Evolutionary conservation across 2,888 invertebrate species (phyloP).

Genomic region (Eubasilissa splendida): DNA sequence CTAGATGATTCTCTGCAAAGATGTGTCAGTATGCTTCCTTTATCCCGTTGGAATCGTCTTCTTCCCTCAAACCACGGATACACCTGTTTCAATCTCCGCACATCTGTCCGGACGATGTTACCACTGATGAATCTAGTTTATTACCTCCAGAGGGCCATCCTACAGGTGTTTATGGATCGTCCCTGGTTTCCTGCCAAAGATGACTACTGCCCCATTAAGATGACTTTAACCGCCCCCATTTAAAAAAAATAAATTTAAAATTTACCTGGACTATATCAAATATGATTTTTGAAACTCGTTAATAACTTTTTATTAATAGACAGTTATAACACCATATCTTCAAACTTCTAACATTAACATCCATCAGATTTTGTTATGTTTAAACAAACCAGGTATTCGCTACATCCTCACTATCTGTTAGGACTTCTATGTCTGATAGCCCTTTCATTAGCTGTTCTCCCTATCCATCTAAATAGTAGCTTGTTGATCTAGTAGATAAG

Average conservation of each 20-base stretch:
- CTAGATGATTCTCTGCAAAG: too few species aligned
- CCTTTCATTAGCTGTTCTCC: too few species aligned
- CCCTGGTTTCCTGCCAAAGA: background rate
- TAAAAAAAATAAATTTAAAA: background rate
- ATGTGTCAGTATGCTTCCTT: background rate
- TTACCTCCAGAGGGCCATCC: constrained; percentile 14
- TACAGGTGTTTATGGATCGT: constrained; percentile 17
- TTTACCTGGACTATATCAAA: background rate
- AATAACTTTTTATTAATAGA: too few species aligned
- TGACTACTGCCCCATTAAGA: background rate
- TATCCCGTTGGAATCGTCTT: constrained; percentile 30
- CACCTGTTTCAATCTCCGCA: constrained; percentile 43
- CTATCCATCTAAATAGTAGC: too few species aligned
- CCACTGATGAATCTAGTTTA: constrained; percentile 27
- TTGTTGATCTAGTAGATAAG: too few species aligned
- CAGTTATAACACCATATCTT: too few species aligned
- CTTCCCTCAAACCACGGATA: constrained; percentile 18
- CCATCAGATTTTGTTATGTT: too few species aligned
- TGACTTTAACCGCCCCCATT: background rate
- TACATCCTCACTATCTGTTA: too few species aligned
- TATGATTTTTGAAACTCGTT: too few species aligned
- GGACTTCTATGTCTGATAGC: too few species aligned
- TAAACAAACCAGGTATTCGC: too few species aligned
- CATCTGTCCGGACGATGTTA: constrained; percentile 36
- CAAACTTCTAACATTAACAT: too few species aligned